These are phyloP conservation scores for Harmothoe impar DNA, from an alignment of 2,888 invertebrate genomes.

Conservation along the genomic window DNA sequence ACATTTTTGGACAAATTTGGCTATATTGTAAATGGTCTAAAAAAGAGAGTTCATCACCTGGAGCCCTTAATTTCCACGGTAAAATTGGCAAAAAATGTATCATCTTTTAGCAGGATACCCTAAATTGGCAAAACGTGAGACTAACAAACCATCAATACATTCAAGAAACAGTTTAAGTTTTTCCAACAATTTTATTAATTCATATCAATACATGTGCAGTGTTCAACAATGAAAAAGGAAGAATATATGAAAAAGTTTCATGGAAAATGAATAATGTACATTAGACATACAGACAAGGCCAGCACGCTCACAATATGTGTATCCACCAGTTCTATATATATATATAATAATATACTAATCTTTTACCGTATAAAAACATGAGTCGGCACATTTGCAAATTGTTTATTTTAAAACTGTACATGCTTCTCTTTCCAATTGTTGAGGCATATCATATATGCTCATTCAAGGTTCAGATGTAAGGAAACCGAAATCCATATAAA, in stretches of 20 bases:
- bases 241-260: not conserved
- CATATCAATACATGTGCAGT: not conserved
- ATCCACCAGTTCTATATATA: not conserved
- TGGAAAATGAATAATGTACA: not conserved
- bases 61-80: too few species aligned
- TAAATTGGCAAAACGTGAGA: too few species aligned
- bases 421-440: not conserved
- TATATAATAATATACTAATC: not conserved
- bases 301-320: not conserved
- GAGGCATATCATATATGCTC: not conserved
- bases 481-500: not conserved
- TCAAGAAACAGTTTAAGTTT: not conserved
- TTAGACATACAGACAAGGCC: not conserved
- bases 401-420: not conserved
- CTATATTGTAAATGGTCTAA: too few species aligned
- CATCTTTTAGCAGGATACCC: too few species aligned
- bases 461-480: not conserved
- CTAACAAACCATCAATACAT: too few species aligned
- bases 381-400: not conserved
- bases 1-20: too few species aligned
- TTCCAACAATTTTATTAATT: constrained; percentile 24
- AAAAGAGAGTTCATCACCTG: too few species aligned
- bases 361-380: not conserved
- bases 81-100: too few species aligned
- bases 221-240: constrained; percentile 34